phyloP scores from a whole-genome alignment of 2,888 invertebrate species.

The Myopa testacea region DNA sequence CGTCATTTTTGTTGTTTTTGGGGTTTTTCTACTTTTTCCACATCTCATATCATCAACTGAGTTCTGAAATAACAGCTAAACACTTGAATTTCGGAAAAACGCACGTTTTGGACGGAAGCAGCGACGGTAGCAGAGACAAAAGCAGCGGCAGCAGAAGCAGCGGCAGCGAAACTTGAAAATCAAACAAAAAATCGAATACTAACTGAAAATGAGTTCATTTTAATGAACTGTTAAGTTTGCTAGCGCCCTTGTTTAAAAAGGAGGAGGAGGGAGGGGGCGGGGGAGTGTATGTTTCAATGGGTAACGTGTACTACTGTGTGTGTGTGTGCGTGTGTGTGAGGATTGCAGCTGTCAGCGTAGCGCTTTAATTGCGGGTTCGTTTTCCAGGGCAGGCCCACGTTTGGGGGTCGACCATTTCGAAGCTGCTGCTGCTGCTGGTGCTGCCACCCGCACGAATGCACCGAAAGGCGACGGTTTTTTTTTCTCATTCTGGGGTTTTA shows the following conservation, averaged over 20 bases:
- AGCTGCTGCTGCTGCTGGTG: background rate
- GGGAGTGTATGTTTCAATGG: background rate
- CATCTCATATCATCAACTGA: no score
- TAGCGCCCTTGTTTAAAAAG: background rate
- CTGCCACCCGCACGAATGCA: slow-evolving; percentile 27
- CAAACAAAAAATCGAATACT: background rate
- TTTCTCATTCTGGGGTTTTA: background rate
- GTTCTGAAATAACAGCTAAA: slow-evolving; percentile 5
- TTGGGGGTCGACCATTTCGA: background rate
- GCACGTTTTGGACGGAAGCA: slow-evolving; percentile 7
- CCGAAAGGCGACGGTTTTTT: background rate
- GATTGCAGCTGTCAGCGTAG: background rate
- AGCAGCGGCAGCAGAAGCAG: background rate
- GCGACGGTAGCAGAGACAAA: background rate
- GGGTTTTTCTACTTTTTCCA: background rate
- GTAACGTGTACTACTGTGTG: background rate
- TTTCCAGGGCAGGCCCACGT: no score
- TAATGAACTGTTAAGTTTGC: background rate
- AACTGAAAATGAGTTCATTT: background rate
- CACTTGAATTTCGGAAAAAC: slow-evolving; percentile 11
- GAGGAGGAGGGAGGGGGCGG: no score
- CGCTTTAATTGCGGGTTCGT: no score
- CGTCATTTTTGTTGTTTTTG: slow-evolving; percentile 6
- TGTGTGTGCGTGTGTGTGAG: background rate
- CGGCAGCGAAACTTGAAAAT: background rate